Base-by-base conservation (phyloP, 2,797 vertebrate species). In the Enoplosus armatus region DNA sequence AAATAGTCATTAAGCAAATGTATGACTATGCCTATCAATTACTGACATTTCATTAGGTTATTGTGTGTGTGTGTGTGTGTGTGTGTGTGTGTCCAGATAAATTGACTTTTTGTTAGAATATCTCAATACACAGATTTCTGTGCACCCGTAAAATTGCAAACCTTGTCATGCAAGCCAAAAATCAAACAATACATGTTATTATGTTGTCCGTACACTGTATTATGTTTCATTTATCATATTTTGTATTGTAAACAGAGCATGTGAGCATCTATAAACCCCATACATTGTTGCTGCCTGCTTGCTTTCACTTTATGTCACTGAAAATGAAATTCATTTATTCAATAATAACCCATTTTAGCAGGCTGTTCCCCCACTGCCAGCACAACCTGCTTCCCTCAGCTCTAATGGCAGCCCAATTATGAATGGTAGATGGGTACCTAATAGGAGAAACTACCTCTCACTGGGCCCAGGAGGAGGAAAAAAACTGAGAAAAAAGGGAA, bases 381-480 rank as follows among this genome's bases (percentile, higher is more conserved):
- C 72, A 54, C 86, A 85, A 80, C 69, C 84, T 85, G 81, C 79
- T 80, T 90, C 82, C 68, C 78, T 85, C 63, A 75, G 75, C 82
- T 86, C 47, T 89, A 91, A 91, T 77, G 78, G 86, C 80, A 89
- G 82, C 75, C 68, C 81, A 89, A 90, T 92, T 90, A 89, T 90
- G 72, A 93, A 87, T 81, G 77, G 65, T 88, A 72, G 87, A 90
- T 90, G 81, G 72, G 75, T 79, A 74, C 78, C 78, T 87, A 89
- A 83, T 82, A 82, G 80, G 82, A 83, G 78, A 88, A 82, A 85
- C 75, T 79, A 78, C 83, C 72, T 83, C 80, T 84, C 70, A 53
- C 74, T 56, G 72, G 64, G 78, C 70, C 58, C 26, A 37, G 39
- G 72, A 75, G 83, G 37, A 22, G 54, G 51, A 39, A 39, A 11